phyloP scores from a whole-genome alignment of 2,888 invertebrate genomes.

The Ectemnius continuus region DNA sequence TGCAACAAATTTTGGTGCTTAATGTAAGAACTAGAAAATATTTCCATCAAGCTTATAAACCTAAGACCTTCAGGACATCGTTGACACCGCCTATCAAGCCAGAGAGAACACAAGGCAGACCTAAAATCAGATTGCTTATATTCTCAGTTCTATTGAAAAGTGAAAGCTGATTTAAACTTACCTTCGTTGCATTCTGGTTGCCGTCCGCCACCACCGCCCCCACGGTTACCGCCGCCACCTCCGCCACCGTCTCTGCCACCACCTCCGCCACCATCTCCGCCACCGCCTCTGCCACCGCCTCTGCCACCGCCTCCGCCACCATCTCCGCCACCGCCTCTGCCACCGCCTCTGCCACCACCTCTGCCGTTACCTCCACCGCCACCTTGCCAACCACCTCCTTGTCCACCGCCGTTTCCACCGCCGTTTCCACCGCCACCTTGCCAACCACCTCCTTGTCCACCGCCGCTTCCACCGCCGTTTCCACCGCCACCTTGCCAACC shows the following conservation, averaged over 20 bases:
- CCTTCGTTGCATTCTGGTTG: neutral
- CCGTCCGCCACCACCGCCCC: neutral
- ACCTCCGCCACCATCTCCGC: neutral
- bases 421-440: neutral
- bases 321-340: neutral
- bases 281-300: neutral
- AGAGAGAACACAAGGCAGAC: neutral
- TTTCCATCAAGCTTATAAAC: neutral
- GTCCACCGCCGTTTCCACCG: neutral
- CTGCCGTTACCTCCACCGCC: slow-evolving; percentile 1
- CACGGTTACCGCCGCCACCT: neutral
- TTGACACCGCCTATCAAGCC: neutral
- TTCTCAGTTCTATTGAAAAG: neutral
- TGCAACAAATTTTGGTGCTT: too few relatives aligned
- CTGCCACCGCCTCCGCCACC: neutral
- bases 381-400: neutral
- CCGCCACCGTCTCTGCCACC: neutral
- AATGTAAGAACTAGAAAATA: too few relatives aligned
- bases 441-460: neutral
- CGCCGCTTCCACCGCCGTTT: neutral
- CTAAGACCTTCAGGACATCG: neutral
- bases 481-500: neutral
- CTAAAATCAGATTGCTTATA: neutral
- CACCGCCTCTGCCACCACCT: neutral
- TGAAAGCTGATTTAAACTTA: neutral